A percentile compares a stretch with the other conserved stretches of the same genome.
phyloP scores from a whole-genome alignment of 2,797 vertebrate genomes.

The Thunnus albacares region DNA sequence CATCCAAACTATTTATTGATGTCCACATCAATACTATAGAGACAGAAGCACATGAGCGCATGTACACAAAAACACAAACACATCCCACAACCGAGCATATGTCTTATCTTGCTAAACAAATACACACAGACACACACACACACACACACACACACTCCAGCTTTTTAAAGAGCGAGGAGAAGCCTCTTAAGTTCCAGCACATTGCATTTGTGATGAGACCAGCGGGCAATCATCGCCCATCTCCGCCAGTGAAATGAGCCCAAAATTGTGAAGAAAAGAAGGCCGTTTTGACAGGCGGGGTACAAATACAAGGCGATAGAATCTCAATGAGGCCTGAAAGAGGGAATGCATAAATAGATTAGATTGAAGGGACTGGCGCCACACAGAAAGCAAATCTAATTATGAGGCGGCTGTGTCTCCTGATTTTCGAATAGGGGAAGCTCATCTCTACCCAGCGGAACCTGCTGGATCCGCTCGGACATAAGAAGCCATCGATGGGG shows the following conservation, averaged over 20 bases:
- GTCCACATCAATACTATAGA: constrained; percentile 38
- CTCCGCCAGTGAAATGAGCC: constrained; percentile 82
- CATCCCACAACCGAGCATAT: constrained; percentile 47
- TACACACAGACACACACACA: constrained; percentile 24
- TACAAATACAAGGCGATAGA: constrained; percentile 86
- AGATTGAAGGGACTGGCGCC: constrained; percentile 83
- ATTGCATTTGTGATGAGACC: constrained; percentile 80
- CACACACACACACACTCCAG: constrained; percentile 24
- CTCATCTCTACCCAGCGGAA: constrained; percentile 78
- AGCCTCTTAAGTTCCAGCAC: constrained; percentile 80
- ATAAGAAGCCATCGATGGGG: constrained; percentile 64
- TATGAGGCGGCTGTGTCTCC: constrained; percentile 81
- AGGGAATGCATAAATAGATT: constrained; percentile 87
- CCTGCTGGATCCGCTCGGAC: constrained; percentile 76
- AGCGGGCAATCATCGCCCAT: constrained; percentile 80
- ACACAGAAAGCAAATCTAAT: constrained; percentile 88
- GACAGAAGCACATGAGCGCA: constrained; percentile 35
- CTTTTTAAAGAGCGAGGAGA: constrained; percentile 64
- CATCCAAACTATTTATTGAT: constrained; percentile 47
- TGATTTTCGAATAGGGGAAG: constrained; percentile 79
- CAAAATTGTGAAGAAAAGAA: constrained; percentile 82
- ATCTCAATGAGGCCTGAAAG: constrained; percentile 88
- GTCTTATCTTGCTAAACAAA: constrained; percentile 63
- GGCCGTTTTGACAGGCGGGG: constrained; percentile 83
- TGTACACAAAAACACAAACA: constrained; percentile 43